Conservation (phyloP, 1,140 invertebrate genomes). For the Neodiprion lecontei region DNA sequence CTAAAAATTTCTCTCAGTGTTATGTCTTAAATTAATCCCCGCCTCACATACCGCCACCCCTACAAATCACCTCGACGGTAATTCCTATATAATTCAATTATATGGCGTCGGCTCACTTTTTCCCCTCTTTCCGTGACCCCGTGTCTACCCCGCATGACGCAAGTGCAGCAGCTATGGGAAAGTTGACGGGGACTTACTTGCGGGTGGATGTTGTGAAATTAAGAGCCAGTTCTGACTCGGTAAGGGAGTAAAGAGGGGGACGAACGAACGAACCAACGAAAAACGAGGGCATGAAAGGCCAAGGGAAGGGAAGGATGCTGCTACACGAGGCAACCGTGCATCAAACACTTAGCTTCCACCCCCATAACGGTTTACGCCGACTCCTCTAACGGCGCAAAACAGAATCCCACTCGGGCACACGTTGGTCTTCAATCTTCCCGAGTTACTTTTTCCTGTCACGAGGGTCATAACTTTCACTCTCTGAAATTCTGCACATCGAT, state of each 20-base stretch:
- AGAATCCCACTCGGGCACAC: too few relatives aligned
- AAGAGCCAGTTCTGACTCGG: conserved; percentile 36
- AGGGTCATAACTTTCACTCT: too few relatives aligned
- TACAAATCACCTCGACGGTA: conserved; percentile 48
- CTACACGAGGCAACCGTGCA: conserved; percentile 11
- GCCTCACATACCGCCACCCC: conserved; percentile 30
- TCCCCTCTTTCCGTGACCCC: conserved; percentile 4
- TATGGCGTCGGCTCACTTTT: conserved; percentile 26
- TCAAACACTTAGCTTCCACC: conserved; percentile 5
- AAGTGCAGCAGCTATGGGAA: not conserved
- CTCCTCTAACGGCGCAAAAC: too few relatives aligned
- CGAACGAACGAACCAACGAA: conserved; percentile 9
- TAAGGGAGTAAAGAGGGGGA: conserved; percentile 9
- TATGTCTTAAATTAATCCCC: conserved; percentile 55
- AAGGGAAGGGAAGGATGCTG: conserved; percentile 14
- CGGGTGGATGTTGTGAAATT: conserved; percentile 49
- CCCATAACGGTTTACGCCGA: not conserved
- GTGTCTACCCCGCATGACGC: not conserved
- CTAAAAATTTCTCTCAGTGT: not conserved
- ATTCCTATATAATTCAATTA: conserved; percentile 60
- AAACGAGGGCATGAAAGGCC: conserved; percentile 14
- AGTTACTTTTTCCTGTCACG: too few relatives aligned
- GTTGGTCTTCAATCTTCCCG: too few relatives aligned
- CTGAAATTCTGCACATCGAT: too few relatives aligned
- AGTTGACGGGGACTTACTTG: conserved; percentile 41